Base-by-base conservation (phyloP, 2,113 vertebrate genomes). In the Mustela lutreola region DNA sequence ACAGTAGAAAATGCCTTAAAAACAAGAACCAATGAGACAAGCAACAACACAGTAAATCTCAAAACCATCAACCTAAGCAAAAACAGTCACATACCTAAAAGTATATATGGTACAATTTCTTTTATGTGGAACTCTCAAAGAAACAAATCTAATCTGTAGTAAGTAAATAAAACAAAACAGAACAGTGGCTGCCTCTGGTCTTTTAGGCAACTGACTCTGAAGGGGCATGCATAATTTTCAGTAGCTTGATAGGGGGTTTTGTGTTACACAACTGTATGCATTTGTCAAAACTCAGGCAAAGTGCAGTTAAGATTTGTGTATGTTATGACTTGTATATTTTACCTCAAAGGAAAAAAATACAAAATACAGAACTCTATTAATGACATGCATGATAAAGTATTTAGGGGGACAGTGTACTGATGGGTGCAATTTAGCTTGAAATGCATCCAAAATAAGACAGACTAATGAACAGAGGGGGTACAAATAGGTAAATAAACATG, bases 311-410 rank as follows among this genome's bases (percentile, higher is more conserved):
- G 21, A 89, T 95, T n/a, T 89, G 31, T 90, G 48, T 15, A 31
- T 48, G 65, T 65, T 45, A 45, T 16, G 63, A 18, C 39, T 14
- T 16, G 36, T 26, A 85, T 71, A 58, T 18, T 89, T 89, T 58
- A 85, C 53, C 62, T 56, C 70, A 83, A 75, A 96, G 80, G 50
- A 73, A 96, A 86, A 62, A 79, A 71, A 56, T 63, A 15, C 78
- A 79, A 85, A 90, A 67, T 85, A 48, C 1, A 76, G 48, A 80
- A 81, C 33, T 95, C 33, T 89, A 93, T 80, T 63, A 94, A 88
- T 71, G 9, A 78, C 58, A 65, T 9, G 11, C 10, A 90, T 60
- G 50, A 33, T 90, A n/a, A 86, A 26, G 48, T 81, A 91, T 33
- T 87, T 36, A 82, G 24, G n/a, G 39, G 16, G 2, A 33, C 75